A percentile compares a stretch with the other conserved stretches of the same genome.
phyloP scores from a whole-genome alignment of 1,140 invertebrate genomes.

The Heterodera schachtii region DNA sequence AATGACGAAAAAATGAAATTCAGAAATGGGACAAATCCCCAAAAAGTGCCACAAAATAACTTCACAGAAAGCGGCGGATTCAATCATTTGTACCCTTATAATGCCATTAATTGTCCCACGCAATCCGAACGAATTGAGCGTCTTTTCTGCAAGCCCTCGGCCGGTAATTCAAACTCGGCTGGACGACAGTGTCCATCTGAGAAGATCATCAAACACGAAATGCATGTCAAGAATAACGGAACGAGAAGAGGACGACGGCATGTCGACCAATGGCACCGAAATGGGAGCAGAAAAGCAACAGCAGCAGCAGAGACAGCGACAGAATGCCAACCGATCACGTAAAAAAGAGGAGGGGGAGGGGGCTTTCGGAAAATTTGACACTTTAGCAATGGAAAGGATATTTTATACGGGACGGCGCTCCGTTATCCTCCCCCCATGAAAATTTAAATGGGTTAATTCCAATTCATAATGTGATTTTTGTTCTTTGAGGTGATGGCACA shows the following conservation, averaged over 20 bases:
- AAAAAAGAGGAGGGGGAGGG: not conserved
- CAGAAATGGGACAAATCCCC: not conserved
- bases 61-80: not conserved
- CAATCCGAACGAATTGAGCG: not conserved
- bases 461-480: too few relatives aligned
- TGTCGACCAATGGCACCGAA: conserved; percentile 4
- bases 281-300: not conserved
- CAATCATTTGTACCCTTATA: not conserved
- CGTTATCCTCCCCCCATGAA: too few relatives aligned
- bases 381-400: not conserved
- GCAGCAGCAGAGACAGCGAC: too few relatives aligned
- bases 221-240: conserved; percentile 41
- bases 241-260: conserved; percentile 14
- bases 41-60: not conserved
- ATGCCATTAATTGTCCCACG: not conserved
- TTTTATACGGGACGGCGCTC: too few relatives aligned
- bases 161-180: not conserved
- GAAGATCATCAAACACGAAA: not conserved
- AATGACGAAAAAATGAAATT: too few relatives aligned
- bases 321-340: not conserved
- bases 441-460: too few relatives aligned
- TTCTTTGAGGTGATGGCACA: not conserved
- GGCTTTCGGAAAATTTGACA: too few relatives aligned
- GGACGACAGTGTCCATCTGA: not conserved
- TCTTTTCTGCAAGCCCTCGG: not conserved